Evolutionary conservation across 2,113 vertebrate genomes (phyloP), one percentile per base, ranked within the genome.

Genomic region (Trogon surrucura): DNA sequence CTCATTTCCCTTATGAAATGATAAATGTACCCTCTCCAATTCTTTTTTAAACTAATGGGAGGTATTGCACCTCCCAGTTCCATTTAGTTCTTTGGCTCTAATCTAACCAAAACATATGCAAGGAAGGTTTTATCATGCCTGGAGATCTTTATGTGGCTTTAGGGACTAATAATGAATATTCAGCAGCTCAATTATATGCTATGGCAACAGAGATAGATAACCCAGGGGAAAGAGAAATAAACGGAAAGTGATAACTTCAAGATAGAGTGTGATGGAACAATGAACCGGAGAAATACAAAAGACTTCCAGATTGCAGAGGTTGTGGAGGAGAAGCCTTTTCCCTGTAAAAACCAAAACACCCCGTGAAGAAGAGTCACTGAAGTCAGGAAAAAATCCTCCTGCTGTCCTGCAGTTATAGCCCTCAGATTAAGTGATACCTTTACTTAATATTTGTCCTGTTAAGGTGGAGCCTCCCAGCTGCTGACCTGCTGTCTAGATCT

Each of bases 161-260:
- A 69, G 83, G 74, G 92, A 79, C 83, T 74, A 86, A 86, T 89
- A 81, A 74, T 86, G 90, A 92, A 94, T 93, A 96, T 95, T 92
- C 73, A 92, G 69, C 15, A 86, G 34, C 53, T 94, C 91, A 93
- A 13, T 93, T 96, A 83, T 48, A 38, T 88, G 54, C 81, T 88
- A 7, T 78, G 50, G 66, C 94, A 96, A 93, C 50, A 84, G 85
- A 90, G 69, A 75, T 53, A 41, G 53, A 69, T 94, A 94, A 91
- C 70, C 53, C 69, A 87, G 50, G 80, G 66, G 92, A 91, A 92
- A 84, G 57, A 88, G 85, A 94, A 96, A 93, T 88, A 95, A 96
- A 92, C 89, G n/a, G 72, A 72, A 84, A 69, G 69, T 57, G 30
- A 89, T 67, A 93, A 93, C 53, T 90, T 67, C 38, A 80, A 82